Evolutionary conservation across 2,888 invertebrate genomes (phyloP).

Genomic region (Tipula lateralis): DNA sequence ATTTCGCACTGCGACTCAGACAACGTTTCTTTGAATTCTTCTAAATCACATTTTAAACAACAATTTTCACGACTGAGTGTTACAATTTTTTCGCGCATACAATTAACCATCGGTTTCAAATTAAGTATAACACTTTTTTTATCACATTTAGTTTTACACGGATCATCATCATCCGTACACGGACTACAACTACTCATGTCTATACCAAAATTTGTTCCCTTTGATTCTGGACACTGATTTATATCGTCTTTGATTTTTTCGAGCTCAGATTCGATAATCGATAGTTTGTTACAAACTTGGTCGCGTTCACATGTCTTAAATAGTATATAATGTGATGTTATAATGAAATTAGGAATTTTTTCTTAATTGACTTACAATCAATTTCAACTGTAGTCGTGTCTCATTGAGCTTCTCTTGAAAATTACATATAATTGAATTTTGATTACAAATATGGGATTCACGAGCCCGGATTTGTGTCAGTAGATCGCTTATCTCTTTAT

Average conservation of each 20-base stretch:
- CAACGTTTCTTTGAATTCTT: not conserved
- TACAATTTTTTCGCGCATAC: not conserved
- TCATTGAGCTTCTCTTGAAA: not conserved
- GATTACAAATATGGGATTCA: not conserved
- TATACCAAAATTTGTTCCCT: too few species aligned
- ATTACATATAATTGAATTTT: not conserved
- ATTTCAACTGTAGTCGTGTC: not conserved
- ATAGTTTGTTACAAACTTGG: not conserved
- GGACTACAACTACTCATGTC: not conserved
- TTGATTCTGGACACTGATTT: not conserved
- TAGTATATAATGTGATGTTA: constrained; percentile 8
- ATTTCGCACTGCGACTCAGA: not conserved
- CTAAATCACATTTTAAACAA: not conserved
- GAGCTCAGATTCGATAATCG: not conserved
- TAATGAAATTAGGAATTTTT: not conserved
- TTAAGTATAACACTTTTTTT: not conserved
- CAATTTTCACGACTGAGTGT: not conserved
- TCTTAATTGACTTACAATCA: not conserved
- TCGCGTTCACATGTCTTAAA: constrained; percentile 19
- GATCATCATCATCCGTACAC: not conserved
- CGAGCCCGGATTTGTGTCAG: not conserved
- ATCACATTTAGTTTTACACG: not conserved
- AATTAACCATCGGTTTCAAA: not conserved
- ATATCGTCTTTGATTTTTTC: not conserved
- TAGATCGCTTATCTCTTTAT: not conserved